phyloP scores from a whole-genome alignment of 1,140 invertebrate genomes.

The Eulimnadia texana region DNA sequence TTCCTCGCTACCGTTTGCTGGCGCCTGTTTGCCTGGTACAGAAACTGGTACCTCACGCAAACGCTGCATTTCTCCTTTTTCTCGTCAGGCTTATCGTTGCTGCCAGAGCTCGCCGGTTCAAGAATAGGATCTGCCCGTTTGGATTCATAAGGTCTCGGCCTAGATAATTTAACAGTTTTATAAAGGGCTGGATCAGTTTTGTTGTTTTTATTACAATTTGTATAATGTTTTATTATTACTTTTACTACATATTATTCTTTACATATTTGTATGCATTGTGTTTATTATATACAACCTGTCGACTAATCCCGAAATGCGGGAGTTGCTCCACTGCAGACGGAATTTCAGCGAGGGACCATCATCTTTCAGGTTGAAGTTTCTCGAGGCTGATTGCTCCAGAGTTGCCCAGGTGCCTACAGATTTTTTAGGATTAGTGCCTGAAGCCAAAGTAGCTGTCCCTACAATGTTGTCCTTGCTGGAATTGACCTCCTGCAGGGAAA shows the following conservation, averaged over 20 bases:
- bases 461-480: not conserved
- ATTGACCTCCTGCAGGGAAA: constrained; percentile 52
- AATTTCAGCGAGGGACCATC: constrained; percentile 68
- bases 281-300: too few species aligned
- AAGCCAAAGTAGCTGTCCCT: not conserved
- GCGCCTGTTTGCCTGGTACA: constrained; percentile 85
- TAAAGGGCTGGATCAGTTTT: too few species aligned
- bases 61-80: constrained; percentile 25
- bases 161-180: constrained; percentile 5
- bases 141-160: constrained; percentile 1
- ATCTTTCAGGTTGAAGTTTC: constrained; percentile 22
- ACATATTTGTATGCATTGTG: too few species aligned
- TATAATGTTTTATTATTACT: too few species aligned
- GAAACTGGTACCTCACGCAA: constrained; percentile 92
- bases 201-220: too few species aligned
- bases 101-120: not conserved
- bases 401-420: not conserved
- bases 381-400: not conserved
- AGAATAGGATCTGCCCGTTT: too few species aligned
- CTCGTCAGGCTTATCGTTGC: constrained; percentile 10
- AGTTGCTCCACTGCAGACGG: constrained; percentile 62
- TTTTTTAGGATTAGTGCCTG: not conserved
- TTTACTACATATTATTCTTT: too few species aligned
- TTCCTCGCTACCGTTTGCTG: constrained; percentile 88
- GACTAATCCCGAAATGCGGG: constrained; percentile 50